These are phyloP conservation scores for Tauraco erythrolophus DNA, from an alignment of 2,113 vertebrate species.

Conservation along the genomic window DNA sequence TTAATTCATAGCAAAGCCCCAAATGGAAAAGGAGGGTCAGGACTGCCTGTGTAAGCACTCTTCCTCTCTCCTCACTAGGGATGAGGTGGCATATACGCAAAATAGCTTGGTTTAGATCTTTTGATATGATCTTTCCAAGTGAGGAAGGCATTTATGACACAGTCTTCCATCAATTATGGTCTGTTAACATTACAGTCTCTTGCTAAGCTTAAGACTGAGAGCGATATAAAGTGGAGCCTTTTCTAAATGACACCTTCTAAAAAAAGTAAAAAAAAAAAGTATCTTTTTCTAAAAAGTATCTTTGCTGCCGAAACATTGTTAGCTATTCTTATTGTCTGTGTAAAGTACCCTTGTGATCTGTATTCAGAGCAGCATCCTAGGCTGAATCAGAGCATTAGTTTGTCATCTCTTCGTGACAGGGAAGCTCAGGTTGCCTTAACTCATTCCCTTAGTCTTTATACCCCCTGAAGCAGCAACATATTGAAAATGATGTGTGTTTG, in stretches of 20 bases:
- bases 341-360: not conserved
- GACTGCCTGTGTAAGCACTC: not conserved
- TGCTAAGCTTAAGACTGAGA: not conserved
- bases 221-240: not conserved
- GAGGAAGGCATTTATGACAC: not conserved
- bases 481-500: constrained; percentile 77
- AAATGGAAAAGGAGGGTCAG: not conserved
- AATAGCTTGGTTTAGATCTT: not conserved
- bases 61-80: not conserved
- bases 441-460: not conserved
- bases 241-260: not conserved
- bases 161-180: not conserved
- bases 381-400: not conserved
- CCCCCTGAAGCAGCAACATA: constrained; percentile 78
- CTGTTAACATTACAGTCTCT: not conserved
- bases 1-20: not conserved
- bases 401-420: not conserved
- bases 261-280: too few species aligned
- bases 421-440: not conserved
- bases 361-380: not conserved
- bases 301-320: not conserved
- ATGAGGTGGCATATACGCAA: not conserved
- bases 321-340: not conserved
- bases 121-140: not conserved
- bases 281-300: too few species aligned